These are phyloP conservation scores for Alitta virens DNA, from an alignment of 2,888 invertebrate genomes.

Conservation along the genomic window DNA sequence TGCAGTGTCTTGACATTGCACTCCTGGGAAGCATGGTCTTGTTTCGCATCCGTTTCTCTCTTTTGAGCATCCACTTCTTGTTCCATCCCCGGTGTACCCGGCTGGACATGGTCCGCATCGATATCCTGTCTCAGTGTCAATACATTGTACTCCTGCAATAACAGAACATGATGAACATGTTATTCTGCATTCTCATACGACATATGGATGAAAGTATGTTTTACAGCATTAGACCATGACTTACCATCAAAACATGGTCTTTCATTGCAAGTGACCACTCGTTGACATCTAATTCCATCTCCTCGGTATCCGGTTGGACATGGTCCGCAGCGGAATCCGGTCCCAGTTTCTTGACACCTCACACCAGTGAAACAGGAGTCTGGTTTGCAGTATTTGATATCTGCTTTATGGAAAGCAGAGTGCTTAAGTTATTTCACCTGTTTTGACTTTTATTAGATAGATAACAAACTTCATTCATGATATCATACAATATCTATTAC, in stretches of 20 bases:
- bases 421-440: too few relatives aligned
- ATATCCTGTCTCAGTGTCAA: conserved; percentile 63
- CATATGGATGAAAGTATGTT: too few relatives aligned
- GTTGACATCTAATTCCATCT: conserved; percentile 64
- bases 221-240: not conserved
- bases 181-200: too few relatives aligned
- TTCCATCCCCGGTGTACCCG: conserved; percentile 73
- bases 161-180: too few relatives aligned
- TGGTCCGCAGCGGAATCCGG: conserved; percentile 69
- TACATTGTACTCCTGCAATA: conserved; percentile 16
- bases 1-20: conserved; percentile 65
- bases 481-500: too few relatives aligned
- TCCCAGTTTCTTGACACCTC: conserved; percentile 27
- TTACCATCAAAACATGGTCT: conserved; percentile 23
- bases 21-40: conserved; percentile 55
- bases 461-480: too few relatives aligned
- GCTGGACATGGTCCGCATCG: conserved; percentile 73
- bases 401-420: too few relatives aligned
- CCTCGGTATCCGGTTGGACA: conserved; percentile 72
- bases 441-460: too few relatives aligned
- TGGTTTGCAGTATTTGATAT: conserved; percentile 62
- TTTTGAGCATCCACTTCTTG: conserved; percentile 49
- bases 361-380: conserved; percentile 69
- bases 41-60: conserved; percentile 9
- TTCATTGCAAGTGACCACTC: conserved; percentile 18